Evolutionary conservation across 2,113 vertebrate genomes (phyloP).

Genomic region (Leptobrachium ailaonicum): DNA sequence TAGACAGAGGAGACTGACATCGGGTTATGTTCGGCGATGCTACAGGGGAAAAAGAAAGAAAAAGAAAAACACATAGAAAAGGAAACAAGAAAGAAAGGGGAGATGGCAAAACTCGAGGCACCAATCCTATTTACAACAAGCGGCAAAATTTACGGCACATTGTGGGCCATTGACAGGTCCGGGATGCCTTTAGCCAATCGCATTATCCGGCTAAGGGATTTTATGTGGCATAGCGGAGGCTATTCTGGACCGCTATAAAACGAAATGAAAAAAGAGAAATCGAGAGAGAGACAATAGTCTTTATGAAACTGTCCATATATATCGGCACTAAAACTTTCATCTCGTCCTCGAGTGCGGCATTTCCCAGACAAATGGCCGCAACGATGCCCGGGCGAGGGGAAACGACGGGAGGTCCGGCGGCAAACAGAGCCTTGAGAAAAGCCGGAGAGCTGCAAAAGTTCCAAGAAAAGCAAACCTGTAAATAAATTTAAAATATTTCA

Average conservation of each 20-base stretch:
- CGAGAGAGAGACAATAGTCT: slow-evolving; percentile 37
- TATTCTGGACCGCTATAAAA: slow-evolving; percentile 18
- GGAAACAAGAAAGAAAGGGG: background rate
- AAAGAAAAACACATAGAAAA: background rate
- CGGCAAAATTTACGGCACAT: slow-evolving; percentile 38
- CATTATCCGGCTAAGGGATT: slow-evolving; percentile 23
- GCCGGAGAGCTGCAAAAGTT: too few relatives aligned
- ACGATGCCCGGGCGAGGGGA: background rate
- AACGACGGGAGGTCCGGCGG: background rate
- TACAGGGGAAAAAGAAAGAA: background rate
- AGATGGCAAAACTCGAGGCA: background rate
- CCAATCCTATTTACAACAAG: slow-evolving; percentile 23
- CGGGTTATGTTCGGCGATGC: background rate
- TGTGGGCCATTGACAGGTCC: slow-evolving; percentile 47
- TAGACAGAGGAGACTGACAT: slow-evolving; percentile 9
- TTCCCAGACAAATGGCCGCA: slow-evolving; percentile 32
- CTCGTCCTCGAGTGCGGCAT: slow-evolving; percentile 30
- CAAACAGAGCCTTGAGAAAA: slow-evolving; percentile 14
- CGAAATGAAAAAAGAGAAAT: background rate
- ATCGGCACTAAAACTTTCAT: slow-evolving; percentile 47
- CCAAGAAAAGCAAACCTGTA: too few relatives aligned
- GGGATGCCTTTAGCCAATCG: slow-evolving; percentile 40
- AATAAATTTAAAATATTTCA: too few relatives aligned
- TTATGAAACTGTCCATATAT: slow-evolving; percentile 45
- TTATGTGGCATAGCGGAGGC: slow-evolving; percentile 3